Conservation (phyloP, 2,888 invertebrate genomes). For the Cerastis leucographa region DNA sequence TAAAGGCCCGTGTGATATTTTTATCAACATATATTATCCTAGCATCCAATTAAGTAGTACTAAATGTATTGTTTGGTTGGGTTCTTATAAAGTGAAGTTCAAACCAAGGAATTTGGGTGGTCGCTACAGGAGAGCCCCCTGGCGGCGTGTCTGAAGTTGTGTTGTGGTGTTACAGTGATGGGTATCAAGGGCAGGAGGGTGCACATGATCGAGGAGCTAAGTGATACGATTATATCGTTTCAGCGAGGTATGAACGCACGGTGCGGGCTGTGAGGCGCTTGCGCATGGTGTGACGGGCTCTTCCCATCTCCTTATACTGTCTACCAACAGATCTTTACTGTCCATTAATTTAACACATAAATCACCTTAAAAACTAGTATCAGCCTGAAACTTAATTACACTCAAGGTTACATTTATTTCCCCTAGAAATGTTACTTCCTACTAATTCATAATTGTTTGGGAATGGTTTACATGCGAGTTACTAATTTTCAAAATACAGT, state of each 20-base stretch:
- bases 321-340: constrained; percentile 56
- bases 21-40: constrained; percentile 45
- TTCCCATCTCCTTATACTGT: constrained; percentile 68
- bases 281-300: constrained; percentile 86
- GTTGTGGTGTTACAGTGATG: constrained; percentile 95
- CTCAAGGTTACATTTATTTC: constrained; percentile 27
- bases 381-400: constrained; percentile 24
- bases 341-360: constrained; percentile 57
- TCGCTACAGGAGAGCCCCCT: constrained; percentile 46
- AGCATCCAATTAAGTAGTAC: constrained; percentile 16
- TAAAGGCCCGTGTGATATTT: constrained; percentile 44
- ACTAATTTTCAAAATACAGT: constrained; percentile 52
- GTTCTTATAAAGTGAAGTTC: constrained; percentile 43
- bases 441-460: constrained; percentile 61
- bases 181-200: constrained; percentile 99
- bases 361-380: constrained; percentile 41
- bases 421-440: constrained; percentile 42
- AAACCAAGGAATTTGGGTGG: constrained; percentile 39
- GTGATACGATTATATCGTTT: constrained; percentile 99
- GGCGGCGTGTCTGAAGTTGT: constrained; percentile 78
- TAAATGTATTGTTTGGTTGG: constrained; percentile 18
- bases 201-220: constrained; percentile 99
- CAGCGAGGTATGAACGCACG: constrained; percentile 97
- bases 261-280: constrained; percentile 77
- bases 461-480: constrained; percentile 56